Conservation (phyloP, 2,888 invertebrate genomes). For the Drosophila mimetica region DNA sequence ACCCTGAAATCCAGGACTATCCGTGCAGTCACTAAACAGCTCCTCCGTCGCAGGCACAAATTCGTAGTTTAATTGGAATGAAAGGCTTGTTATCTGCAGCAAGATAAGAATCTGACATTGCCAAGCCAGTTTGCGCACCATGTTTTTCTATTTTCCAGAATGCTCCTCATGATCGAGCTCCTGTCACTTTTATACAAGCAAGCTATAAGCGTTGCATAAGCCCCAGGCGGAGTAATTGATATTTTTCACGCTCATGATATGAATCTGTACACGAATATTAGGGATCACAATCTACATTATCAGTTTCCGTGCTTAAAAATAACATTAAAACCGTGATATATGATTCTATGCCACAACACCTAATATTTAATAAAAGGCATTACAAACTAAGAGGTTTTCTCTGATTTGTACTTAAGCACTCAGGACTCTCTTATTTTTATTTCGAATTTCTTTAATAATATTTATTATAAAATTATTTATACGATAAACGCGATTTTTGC, state of each 20-base stretch:
- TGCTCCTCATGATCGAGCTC: not conserved
- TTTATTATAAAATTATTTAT: no score
- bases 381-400: no score
- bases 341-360: no score
- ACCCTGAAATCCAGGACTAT: not conserved
- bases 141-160: not conserved
- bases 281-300: not conserved
- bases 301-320: not conserved
- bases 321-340: no score
- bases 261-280: not conserved
- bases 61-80: not conserved
- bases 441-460: no score
- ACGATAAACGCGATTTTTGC: no score
- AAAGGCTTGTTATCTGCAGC: not conserved
- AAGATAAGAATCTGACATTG: not conserved
- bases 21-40: not conserved
- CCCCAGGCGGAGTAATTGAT: not conserved
- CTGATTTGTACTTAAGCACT: no score
- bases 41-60: not conserved
- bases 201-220: not conserved
- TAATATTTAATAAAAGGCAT: no score
- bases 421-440: no score
- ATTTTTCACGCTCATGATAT: not conserved
- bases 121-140: not conserved
- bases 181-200: not conserved